Percentiles rank a stretch among this genome's conserved stretches.
Conservation (phyloP, 2,113 vertebrate genomes). For the Puntigrus tetrazona region DNA sequence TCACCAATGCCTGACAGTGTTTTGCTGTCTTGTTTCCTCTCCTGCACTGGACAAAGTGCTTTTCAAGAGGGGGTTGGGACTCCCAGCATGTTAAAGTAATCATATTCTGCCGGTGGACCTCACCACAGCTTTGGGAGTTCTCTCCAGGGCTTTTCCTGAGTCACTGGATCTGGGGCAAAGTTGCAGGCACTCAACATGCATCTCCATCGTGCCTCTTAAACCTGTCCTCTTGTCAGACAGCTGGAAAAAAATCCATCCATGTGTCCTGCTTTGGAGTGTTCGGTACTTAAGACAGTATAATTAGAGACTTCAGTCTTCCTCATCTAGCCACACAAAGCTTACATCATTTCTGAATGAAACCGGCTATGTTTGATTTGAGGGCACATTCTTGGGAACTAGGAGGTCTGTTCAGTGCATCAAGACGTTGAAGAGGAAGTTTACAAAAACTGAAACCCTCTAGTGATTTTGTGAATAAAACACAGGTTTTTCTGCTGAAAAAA, state of each 20-base stretch:
- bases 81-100: conserved; percentile 56
- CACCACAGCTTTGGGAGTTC: conserved; percentile 38
- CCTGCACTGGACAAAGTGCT: conserved; percentile 37
- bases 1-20: conserved; percentile 33
- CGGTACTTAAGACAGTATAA: conserved; percentile 11
- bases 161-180: conserved; percentile 41
- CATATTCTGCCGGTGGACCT: conserved; percentile 43
- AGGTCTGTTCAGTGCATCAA: not conserved
- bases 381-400: not conserved
- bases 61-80: conserved; percentile 49
- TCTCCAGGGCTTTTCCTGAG: conserved; percentile 50
- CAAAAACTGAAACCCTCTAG: not conserved
- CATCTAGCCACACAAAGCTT: not conserved
- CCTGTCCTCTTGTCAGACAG: conserved; percentile 16
- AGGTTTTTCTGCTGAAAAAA: not conserved
- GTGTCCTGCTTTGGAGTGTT: conserved; percentile 5
- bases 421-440: not conserved
- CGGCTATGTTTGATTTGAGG: not conserved
- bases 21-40: conserved; percentile 47
- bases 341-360: not conserved
- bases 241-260: conserved; percentile 26
- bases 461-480: not conserved
- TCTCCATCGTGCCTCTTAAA: conserved; percentile 30
- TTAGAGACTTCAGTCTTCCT: not conserved
- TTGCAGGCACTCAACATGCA: conserved; percentile 38